Base-by-base conservation (phyloP, 2,888 invertebrate species). In the Trachelus tabidus region DNA sequence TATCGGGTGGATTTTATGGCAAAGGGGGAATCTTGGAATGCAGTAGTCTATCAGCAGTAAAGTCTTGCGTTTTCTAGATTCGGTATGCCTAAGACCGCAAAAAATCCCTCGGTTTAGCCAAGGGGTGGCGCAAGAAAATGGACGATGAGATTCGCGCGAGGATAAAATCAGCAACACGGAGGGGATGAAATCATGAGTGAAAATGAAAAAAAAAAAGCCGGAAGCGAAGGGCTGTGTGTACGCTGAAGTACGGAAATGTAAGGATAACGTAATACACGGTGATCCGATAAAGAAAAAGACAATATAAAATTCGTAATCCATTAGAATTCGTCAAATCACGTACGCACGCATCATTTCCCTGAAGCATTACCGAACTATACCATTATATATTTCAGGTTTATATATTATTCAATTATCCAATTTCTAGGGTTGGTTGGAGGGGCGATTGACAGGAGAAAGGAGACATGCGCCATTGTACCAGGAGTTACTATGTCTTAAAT, bases 41-140 rank as follows among this genome's bases (percentile, higher is more conserved):
- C 81, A 79, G 84, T 79, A 80, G 83, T 85, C 86, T 83, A 87
- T 87, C 87, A 84, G 87, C 86, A 83, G 83, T 83, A 82, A 87
- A 88, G 83, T 86, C 87, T 84, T 80, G 83, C 83, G 83, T 81
- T 82, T 81, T 83, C 68, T 73, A 15, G 69, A 69, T 73, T 75
- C 77, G 81, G 78, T 78, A 81, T 79, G 79, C 79, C 77, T 35
- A 40, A 40, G 56, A 56, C 56, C 56, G 1, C 23, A 56, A 23
- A 40, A 37, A 56, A 56, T 0, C 23, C 2, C 6, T 56, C 9
- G 56, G 23, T 9, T 23, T 56, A 23, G 56, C 23, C 23, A 23
- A 56, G 56, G 56, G 56, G 23, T 23, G 56, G 56, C 23, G 23
- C 56, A 23, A 23, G 23, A 9, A 23, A 56, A 56, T 56, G 23